phyloP scores from a whole-genome alignment of 1,140 invertebrate species.

The Kradibia gibbosae region DNA sequence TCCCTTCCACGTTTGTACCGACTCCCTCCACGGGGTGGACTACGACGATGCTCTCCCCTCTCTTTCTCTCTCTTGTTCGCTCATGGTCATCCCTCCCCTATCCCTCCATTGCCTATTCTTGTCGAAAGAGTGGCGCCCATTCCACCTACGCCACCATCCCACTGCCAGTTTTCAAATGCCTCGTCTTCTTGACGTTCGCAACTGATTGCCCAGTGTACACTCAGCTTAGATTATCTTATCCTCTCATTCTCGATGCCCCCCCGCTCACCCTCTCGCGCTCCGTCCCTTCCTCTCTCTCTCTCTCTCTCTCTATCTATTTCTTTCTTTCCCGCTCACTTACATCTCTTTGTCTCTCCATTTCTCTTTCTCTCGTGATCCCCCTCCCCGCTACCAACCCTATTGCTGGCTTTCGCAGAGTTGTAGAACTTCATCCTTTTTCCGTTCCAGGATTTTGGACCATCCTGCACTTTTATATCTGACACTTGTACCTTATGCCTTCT shows the following conservation, averaged over 20 bases:
- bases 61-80: constrained; percentile 8
- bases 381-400: no score
- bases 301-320: background rate
- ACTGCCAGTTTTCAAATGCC: constrained; percentile 53
- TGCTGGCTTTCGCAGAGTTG: background rate
- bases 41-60: constrained; percentile 45
- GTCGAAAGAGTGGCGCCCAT: constrained; percentile 46
- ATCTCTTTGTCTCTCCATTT: no score
- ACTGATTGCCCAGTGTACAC: constrained; percentile 42
- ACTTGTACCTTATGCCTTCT: constrained; percentile 25
- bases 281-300: constrained; percentile 5
- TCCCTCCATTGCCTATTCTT: constrained; percentile 53
- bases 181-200: constrained; percentile 43
- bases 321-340: no score
- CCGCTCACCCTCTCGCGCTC: constrained; percentile 16
- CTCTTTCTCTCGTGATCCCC: no score
- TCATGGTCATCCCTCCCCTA: constrained; percentile 2
- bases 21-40: constrained; percentile 58
- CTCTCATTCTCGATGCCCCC: no score
- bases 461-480: background rate
- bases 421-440: background rate
- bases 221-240: constrained; percentile 28
- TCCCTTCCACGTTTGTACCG: background rate
- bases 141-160: constrained; percentile 70
- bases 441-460: background rate